Percentiles rank a stretch among this genome's conserved stretches.
Conservation (phyloP, 2,113 vertebrate genomes). For the Pimephales promelas region DNA sequence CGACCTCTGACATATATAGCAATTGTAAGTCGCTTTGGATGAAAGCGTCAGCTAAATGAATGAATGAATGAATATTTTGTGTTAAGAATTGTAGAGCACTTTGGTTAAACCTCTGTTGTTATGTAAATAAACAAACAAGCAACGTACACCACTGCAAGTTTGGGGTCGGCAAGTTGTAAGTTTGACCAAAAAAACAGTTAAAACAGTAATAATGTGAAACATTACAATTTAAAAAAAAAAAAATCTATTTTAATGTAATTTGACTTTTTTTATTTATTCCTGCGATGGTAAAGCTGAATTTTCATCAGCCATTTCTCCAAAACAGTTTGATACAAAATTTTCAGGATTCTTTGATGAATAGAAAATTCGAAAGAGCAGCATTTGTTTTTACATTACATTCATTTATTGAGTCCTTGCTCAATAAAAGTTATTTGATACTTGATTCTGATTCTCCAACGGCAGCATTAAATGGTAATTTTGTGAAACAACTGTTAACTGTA, state of each 20-base stretch:
- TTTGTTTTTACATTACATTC: background rate
- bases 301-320: background rate
- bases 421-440: background rate
- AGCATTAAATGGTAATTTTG: background rate
- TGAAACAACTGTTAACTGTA: background rate
- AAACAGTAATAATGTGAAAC: no score
- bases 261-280: background rate
- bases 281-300: background rate
- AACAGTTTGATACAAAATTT: no score
- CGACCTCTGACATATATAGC: no score
- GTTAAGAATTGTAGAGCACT: background rate
- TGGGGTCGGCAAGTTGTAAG: no score
- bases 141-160: no score
- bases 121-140: no score
- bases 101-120: background rate
- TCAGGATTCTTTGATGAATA: no score
- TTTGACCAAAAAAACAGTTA: no score
- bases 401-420: background rate
- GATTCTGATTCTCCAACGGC: background rate
- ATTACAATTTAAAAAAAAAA: no score
- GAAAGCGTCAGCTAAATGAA: no score
- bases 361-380: background rate
- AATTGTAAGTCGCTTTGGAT: no score
- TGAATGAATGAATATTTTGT: background rate
- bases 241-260: background rate